phyloP scores from a whole-genome alignment of 2,113 vertebrate species.

The Bostrychus sinensis region DNA sequence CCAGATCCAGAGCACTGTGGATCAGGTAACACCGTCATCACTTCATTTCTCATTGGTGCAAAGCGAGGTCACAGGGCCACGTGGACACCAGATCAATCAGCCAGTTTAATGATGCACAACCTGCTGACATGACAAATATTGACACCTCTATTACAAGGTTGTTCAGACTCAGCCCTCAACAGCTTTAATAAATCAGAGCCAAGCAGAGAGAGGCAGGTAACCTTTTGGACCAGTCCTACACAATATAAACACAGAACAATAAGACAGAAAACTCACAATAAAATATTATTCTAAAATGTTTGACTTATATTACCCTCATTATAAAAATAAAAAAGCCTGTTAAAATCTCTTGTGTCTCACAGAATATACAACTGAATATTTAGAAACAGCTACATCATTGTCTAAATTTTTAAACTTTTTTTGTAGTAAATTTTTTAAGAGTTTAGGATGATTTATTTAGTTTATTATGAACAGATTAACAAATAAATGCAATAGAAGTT shows the following conservation, averaged over 20 bases:
- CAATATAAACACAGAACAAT: slow-evolving; percentile 12
- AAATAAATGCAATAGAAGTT: too few relatives aligned
- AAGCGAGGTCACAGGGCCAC: slow-evolving; percentile 63
- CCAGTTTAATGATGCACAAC: slow-evolving; percentile 68
- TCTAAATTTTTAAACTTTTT: too few relatives aligned
- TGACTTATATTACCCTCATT: too few relatives aligned
- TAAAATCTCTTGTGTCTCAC: too few relatives aligned
- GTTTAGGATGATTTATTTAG: too few relatives aligned
- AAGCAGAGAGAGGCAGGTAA: slow-evolving; percentile 38
- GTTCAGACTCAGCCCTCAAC: slow-evolving; percentile 44
- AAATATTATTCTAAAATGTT: too few relatives aligned
- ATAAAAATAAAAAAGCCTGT: too few relatives aligned
- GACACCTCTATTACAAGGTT: slow-evolving; percentile 54
- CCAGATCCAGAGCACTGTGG: slow-evolving; percentile 40
- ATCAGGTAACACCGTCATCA: slow-evolving; percentile 52
- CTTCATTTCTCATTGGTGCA: slow-evolving; percentile 60
- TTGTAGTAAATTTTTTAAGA: too few relatives aligned
- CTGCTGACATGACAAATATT: slow-evolving; percentile 70
- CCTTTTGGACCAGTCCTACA: slow-evolving; percentile 47
- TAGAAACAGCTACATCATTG: too few relatives aligned
- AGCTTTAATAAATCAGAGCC: slow-evolving; percentile 50
- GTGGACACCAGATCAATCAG: slow-evolving; percentile 65
- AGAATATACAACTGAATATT: too few relatives aligned
- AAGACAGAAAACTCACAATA: too few relatives aligned
- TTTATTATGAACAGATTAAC: too few relatives aligned